Conservation (phyloP, 2,797 vertebrate genomes). For the Chelidonichthys spinosus region DNA sequence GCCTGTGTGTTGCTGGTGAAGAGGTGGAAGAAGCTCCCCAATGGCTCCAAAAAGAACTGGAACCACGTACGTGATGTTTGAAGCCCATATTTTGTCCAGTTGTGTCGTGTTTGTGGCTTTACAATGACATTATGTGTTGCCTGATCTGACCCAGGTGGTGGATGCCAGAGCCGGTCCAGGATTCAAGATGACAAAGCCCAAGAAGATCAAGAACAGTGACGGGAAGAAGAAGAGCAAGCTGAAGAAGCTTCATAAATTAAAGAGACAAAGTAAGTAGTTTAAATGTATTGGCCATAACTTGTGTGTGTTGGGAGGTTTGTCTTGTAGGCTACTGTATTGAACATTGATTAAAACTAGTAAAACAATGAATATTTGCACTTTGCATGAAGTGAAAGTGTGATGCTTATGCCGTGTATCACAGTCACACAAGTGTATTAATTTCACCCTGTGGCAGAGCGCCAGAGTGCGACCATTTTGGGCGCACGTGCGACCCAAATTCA, state of each 20-base stretch:
- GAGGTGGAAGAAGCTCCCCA: slow-evolving; percentile 88
- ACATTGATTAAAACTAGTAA: not conserved
- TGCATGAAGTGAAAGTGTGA: not conserved
- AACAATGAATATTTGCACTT: not conserved
- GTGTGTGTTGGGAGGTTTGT: not conserved
- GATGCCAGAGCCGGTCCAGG: slow-evolving; percentile 89
- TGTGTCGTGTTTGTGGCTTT: not conserved
- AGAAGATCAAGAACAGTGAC: slow-evolving; percentile 86
- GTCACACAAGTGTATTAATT: not conserved
- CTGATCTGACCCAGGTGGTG: slow-evolving; percentile 81
- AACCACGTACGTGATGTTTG: slow-evolving; percentile 81
- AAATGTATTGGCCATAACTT: not conserved
- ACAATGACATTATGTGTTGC: not conserved
- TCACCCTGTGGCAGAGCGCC: not conserved
- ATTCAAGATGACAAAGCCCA: slow-evolving; percentile 88
- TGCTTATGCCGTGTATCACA: not conserved
- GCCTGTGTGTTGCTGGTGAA: slow-evolving; percentile 88
- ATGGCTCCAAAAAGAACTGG: slow-evolving; percentile 90
- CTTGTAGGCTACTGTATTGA: not conserved
- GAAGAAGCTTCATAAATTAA: slow-evolving; percentile 86
- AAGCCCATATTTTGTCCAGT: no score
- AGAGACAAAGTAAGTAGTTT: slow-evolving; percentile 85
- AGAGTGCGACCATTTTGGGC: no score
- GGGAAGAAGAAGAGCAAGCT: slow-evolving; percentile 87
- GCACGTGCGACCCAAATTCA: no score